Evolutionary conservation across 2,113 vertebrate genomes (phyloP).

Genomic region (Cinclus mexicanus): DNA sequence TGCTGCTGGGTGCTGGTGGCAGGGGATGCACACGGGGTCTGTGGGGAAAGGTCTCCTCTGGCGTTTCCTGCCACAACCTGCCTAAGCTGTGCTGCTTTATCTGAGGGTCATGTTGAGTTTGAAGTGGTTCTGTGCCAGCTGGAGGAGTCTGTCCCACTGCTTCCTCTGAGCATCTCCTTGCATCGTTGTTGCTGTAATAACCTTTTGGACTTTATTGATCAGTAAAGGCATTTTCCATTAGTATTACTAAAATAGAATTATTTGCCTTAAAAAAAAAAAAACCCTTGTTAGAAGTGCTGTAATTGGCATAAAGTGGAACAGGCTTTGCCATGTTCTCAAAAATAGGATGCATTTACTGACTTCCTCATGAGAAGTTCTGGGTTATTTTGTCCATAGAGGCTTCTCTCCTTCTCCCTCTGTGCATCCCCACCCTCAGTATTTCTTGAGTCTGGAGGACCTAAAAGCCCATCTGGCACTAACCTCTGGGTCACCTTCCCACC

Average conservation of each 20-base stretch:
- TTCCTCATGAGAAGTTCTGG: slow-evolving; percentile 30
- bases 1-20: background rate
- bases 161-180: background rate
- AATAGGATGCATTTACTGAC: slow-evolving; percentile 20
- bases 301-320: background rate
- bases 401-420: background rate
- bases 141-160: background rate
- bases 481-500: slow-evolving; percentile 69
- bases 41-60: background rate
- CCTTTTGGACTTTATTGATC: background rate
- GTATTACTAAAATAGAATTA: slow-evolving; percentile 3
- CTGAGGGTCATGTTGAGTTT: fast-evolving
- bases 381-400: background rate
- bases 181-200: background rate
- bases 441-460: slow-evolving; percentile 15
- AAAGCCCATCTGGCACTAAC: slow-evolving; percentile 54
- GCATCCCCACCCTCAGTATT: background rate
- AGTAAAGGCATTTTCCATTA: background rate
- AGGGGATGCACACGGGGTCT: background rate
- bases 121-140: background rate
- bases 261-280: background rate
- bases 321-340: background rate
- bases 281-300: background rate
- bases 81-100: background rate
- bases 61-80: background rate